Evolutionary conservation across 2,888 invertebrate species (phyloP), one percentile per base, ranked within the genome.

Genomic region (Cryptocephalus primarius): DNA sequence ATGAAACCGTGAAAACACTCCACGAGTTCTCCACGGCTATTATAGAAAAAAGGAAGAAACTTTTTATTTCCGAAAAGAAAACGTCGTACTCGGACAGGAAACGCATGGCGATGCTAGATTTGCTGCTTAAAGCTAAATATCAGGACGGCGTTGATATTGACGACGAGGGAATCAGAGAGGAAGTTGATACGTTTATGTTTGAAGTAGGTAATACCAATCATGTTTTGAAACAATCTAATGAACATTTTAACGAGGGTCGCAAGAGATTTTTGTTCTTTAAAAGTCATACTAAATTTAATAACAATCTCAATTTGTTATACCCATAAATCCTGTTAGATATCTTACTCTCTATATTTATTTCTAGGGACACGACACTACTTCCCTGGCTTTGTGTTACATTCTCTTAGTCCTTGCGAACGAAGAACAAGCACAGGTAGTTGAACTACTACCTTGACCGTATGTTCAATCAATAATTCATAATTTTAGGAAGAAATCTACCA

Each of bases 351-450:
- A 6, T 36, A 36, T 11, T 40, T 40, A 4, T 4, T 66, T 68
- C 45, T 57, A 78, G 77, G 78, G 82, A 1, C 80, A 80, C 57
- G 82, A 82, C 48, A 82, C 82, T 0, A 78, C 79, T 0, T 73
- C 79, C 1, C 68, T 70, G 32, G 48, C 54, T 11, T 43, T 60
- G 34, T 51, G 52, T 11, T 62, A 57, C 40, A 49, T 55, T 6
- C 43, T 62, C 34, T 52, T 62, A 54, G 39, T 59, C 33, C 40
- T 62, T 10, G 60, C 62, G 13, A 40, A 40, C 22, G 40, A 40
- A 40, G 12, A 3, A 12, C 2, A n/a, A 40, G 10, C 10, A 8
- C 79, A 54, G 43, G 52, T 0, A 47, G 44, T 10, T n/a, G n/a
- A n/a, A n/a, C n/a, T 11, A 2, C 33, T 31, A n/a, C 13, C 2